phyloP scores from a whole-genome alignment of 2,113 vertebrate genomes.

The Arvicanthis niloticus region DNA sequence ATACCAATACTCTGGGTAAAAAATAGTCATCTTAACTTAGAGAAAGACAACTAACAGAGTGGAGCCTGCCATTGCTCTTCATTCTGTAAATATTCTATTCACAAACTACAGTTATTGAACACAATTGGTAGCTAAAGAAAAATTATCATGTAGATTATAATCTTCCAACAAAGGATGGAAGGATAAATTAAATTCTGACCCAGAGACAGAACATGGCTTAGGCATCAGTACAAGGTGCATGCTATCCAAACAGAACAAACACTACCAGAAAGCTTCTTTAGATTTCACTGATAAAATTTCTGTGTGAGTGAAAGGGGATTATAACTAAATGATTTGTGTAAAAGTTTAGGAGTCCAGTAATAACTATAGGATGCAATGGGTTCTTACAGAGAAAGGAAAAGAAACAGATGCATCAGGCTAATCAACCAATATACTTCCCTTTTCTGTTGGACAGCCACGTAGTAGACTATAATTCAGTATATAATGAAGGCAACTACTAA shows the following conservation, averaged over 20 bases:
- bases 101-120: background rate
- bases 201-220: background rate
- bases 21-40: background rate
- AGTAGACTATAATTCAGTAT: background rate
- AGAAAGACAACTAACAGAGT: background rate
- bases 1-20: fast-evolving
- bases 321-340: background rate
- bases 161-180: background rate
- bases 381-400: background rate
- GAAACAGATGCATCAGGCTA: background rate
- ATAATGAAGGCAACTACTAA: background rate
- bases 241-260: background rate
- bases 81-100: background rate
- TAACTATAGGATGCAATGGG: background rate
- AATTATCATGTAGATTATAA: background rate
- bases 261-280: background rate
- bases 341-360: background rate
- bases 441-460: background rate
- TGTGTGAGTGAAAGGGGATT: background rate
- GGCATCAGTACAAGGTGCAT: background rate
- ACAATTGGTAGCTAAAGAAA: background rate
- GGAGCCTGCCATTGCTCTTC: background rate
- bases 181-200: background rate
- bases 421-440: background rate
- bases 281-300: background rate